Base-by-base conservation (phyloP, 1,140 invertebrate genomes). In the Elysia chlorotica region DNA sequence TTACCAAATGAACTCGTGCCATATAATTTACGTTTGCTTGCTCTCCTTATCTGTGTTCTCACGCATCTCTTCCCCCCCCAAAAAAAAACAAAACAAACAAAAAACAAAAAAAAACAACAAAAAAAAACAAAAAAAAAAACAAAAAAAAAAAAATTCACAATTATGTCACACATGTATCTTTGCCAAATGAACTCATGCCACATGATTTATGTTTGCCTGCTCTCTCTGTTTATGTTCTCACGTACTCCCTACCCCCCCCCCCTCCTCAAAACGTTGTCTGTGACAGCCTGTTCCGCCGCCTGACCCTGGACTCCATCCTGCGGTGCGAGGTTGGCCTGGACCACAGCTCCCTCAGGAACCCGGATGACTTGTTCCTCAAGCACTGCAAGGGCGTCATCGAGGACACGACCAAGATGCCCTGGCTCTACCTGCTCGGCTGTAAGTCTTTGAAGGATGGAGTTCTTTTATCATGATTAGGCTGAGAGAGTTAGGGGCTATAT, bases 281-380 rank as follows among this genome's bases (percentile, higher is more conserved):
- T n/a, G 4, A 17, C 74, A 85, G 86, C n/a, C 65, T 87, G n/a
- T 87, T 87, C 73, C 82, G 88, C 78, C 83, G 88, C 1, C 78
- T 90, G 2, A 90, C 89, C 0, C 75, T 89, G 38, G 88, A 90
- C 74, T 87, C 89, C 0, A 90, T 90, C 63, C 83, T 86, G 23
- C 82, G 85, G 41, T 89, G 88, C 78, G 89, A 88, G 0, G 81
- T 90, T 36, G 89, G 89, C 0, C 83, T 90, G 69, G 81, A 88
- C 30, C 79, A 84, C 0, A 78, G 88, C 36, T 79, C 90, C 85
- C 66, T 89, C 83, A 36, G 88, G 79, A 75, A 84, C 88, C 72
- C 88, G 84, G 25, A 88, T 73, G 75, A 89, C 88, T 75, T 75
- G 23, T 83, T 84, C 65, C 71, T 83, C 3, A 72, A 74, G 28